Evolutionary conservation across 2,888 invertebrate species (phyloP).

Genomic region (Charanyca ferruginea): DNA sequence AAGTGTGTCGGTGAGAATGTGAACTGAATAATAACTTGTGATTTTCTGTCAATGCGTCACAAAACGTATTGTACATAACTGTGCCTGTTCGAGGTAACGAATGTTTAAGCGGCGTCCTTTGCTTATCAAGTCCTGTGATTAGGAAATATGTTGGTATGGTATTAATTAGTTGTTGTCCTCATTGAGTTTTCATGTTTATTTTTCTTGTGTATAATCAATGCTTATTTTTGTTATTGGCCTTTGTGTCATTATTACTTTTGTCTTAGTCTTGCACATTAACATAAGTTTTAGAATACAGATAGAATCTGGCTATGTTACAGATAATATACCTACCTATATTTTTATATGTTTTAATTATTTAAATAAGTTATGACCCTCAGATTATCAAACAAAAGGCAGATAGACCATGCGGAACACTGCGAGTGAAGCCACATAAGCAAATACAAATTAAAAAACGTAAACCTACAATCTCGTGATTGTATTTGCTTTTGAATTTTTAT

Average conservation of each 20-base stretch:
- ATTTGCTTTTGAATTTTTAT: too few species aligned
- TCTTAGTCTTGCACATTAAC: not conserved
- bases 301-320: not conserved
- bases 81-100: constrained; percentile 41
- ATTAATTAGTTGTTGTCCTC: constrained; percentile 9
- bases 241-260: not conserved
- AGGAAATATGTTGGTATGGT: constrained; percentile 62
- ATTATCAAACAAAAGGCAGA: too few species aligned
- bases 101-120: constrained; percentile 33
- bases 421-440: too few species aligned
- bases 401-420: too few species aligned
- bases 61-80: constrained; percentile 44
- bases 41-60: constrained; percentile 60
- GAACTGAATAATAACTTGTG: constrained; percentile 74
- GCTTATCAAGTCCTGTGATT: constrained; percentile 47
- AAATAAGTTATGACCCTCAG: too few species aligned
- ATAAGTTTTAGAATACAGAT: not conserved
- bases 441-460: too few species aligned
- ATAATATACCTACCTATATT: not conserved
- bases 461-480: too few species aligned
- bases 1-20: constrained; percentile 80
- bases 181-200: not conserved
- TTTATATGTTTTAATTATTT: not conserved
- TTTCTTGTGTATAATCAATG: not conserved
- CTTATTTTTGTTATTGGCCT: not conserved